phyloP scores from a whole-genome alignment of 2,797 vertebrate genomes.

The Sebastes baramenuke region DNA sequence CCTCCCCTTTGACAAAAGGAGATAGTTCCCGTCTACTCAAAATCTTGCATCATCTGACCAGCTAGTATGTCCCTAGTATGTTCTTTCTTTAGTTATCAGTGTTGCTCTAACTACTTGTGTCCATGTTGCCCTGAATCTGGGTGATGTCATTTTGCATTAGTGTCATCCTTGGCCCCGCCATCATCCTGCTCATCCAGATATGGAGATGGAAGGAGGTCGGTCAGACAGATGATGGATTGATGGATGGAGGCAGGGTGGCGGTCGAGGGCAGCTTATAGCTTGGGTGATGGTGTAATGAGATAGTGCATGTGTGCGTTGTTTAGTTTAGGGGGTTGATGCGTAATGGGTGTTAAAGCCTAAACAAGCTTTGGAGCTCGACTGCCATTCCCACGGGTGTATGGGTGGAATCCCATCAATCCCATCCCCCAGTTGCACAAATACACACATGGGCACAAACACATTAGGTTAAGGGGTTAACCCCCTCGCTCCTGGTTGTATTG shows the following conservation, averaged over 20 bases:
- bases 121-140: conserved; percentile 8
- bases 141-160: conserved; percentile 33
- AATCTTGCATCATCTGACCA: not conserved
- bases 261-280: conserved; percentile 20
- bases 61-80: not conserved
- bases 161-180: conserved; percentile 4
- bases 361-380: conserved; percentile 74
- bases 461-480: conserved; percentile 76
- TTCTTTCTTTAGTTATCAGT: not conserved
- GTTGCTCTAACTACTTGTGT: not conserved
- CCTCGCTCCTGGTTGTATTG: conserved; percentile 65
- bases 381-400: conserved; percentile 70
- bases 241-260: conserved; percentile 37
- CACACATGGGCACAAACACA: conserved; percentile 28
- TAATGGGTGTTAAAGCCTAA: conserved; percentile 69
- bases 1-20: not conserved
- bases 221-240: conserved; percentile 44
- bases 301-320: conserved; percentile 33
- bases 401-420: conserved; percentile 63
- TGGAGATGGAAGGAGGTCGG: conserved; percentile 14
- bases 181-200: conserved; percentile 1
- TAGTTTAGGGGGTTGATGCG: conserved; percentile 30
- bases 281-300: conserved; percentile 35
- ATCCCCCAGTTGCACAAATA: conserved; percentile 59
- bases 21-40: not conserved